Evolutionary conservation across 2,888 invertebrate genomes (phyloP), one percentile per base, ranked within the genome.

Genomic region (Spilosoma lubricipeda): DNA sequence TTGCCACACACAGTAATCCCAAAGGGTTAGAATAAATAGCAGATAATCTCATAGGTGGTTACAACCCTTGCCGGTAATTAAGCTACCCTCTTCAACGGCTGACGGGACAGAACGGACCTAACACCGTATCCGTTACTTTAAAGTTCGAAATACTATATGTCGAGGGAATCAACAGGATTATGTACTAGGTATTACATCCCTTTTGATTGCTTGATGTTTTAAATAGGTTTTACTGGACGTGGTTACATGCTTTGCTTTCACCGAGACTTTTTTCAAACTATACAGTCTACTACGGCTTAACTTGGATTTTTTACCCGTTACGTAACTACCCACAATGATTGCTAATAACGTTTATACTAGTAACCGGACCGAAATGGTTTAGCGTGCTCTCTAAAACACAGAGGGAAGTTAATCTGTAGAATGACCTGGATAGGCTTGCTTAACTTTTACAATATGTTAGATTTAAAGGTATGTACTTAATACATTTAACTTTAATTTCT

Each of bases 11-110:
- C 23, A 71, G 30, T 71, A 52, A 52, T 72, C n/a, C 27, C 33
- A 42, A 52, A 72, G 27, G 67, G n/a, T 74, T 78, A 56, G 73
- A 72, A 74, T 70, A 78, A 78, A 78, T 73, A 78, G 71, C 45
- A 81, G 76, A 81, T 83, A 81, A 81, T 81, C 79, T 78, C 82
- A 66, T 67, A 20, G 23, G 71, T 70, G 68, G 59, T 81, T 73
- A 71, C 79, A 78, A 68, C 79, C 67, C 71, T 36, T 42, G 67
- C 68, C 59, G 33, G 76, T 81, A 76, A 81, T 83, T 81, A 74
- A 68, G 71, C 83, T 76, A 70, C 65, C 73, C 66, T 30, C 48
- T 65, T 67, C 75, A 45, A 27, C 56, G 42, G n/a, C 20, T 45
- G 33, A 67, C 56, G 30, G 45, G 42, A 56, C 42, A 18, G 20